Conservation (phyloP, 1,140 invertebrate genomes). For the Halictus rubicundus region DNA sequence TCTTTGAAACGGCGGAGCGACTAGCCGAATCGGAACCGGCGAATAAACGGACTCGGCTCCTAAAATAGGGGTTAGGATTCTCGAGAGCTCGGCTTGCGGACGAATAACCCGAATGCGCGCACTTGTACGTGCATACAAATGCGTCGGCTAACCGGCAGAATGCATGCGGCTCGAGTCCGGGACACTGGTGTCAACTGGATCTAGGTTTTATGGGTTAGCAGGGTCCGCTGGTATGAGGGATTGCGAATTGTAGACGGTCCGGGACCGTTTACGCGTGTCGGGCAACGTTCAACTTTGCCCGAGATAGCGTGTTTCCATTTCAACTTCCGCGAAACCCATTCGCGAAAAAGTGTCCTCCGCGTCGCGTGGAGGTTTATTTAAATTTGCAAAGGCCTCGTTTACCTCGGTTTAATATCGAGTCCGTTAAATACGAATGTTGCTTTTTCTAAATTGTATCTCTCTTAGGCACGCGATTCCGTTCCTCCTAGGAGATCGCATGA, state of each 20-base stretch:
- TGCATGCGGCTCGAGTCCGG: conserved; percentile 1
- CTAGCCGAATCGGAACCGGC: background rate
- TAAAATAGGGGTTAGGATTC: background rate
- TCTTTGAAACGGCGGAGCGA: conserved; percentile 6
- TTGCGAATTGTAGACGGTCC: background rate
- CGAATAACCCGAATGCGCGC: conserved; percentile 2
- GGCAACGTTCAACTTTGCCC: no score
- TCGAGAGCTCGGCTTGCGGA: background rate
- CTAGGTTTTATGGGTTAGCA: conserved; percentile 39
- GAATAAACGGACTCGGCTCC: background rate
- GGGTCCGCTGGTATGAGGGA: background rate
- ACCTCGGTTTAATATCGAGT: no score
- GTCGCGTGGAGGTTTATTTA: no score
- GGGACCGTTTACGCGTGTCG: no score
- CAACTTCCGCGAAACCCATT: no score
- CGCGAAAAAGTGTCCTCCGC: no score
- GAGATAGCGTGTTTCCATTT: no score
- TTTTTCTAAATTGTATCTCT: no score
- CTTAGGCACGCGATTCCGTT: no score
- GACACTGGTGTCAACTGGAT: conserved; percentile 22
- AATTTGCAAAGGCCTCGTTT: no score
- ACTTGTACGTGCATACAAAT: conserved; percentile 23
- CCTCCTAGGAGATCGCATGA: no score
- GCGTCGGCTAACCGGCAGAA: background rate
- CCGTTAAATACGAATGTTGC: no score